A percentile compares a stretch with the other conserved stretches of the same genome.
These are phyloP conservation scores for Syndactyla subalaris DNA, from an alignment of 2,797 vertebrate genomes.

Conservation along the genomic window DNA sequence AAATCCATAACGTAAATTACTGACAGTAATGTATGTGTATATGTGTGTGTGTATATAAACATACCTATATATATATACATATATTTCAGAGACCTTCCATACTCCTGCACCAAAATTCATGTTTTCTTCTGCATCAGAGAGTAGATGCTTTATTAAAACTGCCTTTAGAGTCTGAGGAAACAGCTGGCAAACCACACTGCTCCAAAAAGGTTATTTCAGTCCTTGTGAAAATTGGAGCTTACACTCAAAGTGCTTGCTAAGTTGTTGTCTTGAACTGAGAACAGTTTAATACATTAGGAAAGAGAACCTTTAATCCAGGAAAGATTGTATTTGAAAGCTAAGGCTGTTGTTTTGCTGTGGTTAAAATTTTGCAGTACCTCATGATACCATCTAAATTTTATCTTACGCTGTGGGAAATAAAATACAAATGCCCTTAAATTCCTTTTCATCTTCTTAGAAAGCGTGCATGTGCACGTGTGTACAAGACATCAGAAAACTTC, in stretches of 20 bases:
- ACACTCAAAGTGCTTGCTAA: neutral
- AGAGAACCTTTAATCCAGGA: neutral
- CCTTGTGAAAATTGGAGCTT: neutral
- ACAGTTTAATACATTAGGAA: neutral
- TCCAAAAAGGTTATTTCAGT: neutral
- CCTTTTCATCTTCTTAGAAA: constrained; percentile 6
- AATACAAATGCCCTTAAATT: neutral
- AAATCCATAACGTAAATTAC: neutral
- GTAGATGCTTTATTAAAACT: neutral
- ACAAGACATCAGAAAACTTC: neutral
- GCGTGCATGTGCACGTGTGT: neutral
- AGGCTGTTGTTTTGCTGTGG: neutral
- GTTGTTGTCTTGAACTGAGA: neutral
- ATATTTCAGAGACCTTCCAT: neutral
- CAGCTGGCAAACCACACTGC: neutral
- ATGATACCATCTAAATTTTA: neutral
- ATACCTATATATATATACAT: neutral
- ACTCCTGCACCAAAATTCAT: neutral
- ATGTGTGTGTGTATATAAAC: rapidly evolving
- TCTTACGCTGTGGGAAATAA: neutral
- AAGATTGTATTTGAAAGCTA: neutral
- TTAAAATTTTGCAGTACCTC: neutral
- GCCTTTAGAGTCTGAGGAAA: neutral
- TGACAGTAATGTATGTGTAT: neutral
- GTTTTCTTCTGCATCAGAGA: neutral